Conservation (phyloP, 2,113 vertebrate genomes). For the Cephalophus harveyi region DNA sequence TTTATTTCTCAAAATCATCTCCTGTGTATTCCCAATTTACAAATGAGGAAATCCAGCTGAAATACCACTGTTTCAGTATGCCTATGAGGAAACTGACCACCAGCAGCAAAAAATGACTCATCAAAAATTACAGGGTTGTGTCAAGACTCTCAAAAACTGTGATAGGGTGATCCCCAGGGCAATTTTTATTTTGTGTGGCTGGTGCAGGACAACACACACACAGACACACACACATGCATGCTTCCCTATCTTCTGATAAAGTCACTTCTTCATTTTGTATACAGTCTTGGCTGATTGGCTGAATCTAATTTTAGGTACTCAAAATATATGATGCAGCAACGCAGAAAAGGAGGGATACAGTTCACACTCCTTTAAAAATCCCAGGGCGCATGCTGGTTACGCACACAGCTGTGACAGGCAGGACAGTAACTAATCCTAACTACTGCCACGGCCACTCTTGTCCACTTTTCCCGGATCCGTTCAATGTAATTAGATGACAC, state of each 20-base stretch:
- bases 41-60: not conserved
- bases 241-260: not conserved
- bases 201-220: not conserved
- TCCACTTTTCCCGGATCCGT: not conserved
- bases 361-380: not conserved
- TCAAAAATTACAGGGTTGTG: not conserved
- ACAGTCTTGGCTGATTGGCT: not conserved
- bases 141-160: not conserved
- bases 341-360: not conserved
- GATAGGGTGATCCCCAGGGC: not conserved
- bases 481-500: not conserved
- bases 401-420: not conserved
- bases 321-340: not conserved
- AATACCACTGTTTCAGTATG: rapidly evolving
- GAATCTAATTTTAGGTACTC: not conserved
- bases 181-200: not conserved
- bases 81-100: not conserved
- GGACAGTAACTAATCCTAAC: not conserved
- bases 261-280: not conserved
- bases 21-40: not conserved
- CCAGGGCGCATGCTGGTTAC: not conserved
- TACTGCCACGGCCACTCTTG: not conserved
- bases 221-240: not conserved
- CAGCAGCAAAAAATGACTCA: not conserved
- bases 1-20: not conserved